These are phyloP conservation scores for mouse (Mus musculus) DNA, from an alignment of 2,113 vertebrate species.

Conservation along the genomic window DNA sequence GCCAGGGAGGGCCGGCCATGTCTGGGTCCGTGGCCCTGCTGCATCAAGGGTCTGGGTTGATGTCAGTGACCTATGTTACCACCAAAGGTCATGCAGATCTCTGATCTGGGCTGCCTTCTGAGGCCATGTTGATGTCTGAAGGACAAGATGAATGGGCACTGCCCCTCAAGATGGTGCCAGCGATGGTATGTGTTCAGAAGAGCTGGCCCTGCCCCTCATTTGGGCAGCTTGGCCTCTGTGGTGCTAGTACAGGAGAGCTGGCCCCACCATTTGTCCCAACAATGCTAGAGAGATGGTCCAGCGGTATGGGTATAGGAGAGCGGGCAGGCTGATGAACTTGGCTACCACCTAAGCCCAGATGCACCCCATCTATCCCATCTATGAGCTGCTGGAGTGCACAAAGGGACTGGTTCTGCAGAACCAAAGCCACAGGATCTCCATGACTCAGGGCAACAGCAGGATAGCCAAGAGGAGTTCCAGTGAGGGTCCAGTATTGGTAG, in stretches of 20 bases:
- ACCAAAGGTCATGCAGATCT: no score
- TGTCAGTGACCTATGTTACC: no score
- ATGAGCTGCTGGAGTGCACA: no score
- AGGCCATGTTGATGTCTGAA: not conserved
- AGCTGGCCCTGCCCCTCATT: not conserved
- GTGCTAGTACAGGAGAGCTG: not conserved
- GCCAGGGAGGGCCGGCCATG: not conserved
- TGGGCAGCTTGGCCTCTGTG: no score
- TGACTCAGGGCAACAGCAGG: not conserved
- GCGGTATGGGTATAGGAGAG: not conserved
- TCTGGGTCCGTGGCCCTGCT: no score
- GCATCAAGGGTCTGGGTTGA: no score
- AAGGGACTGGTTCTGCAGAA: not conserved
- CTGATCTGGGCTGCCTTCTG: no score
- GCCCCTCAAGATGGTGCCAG: no score
- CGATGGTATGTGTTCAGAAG: not conserved
- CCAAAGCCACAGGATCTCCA: not conserved
- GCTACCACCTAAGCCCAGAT: not conserved
- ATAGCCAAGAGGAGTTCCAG: not conserved
- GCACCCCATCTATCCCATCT: not conserved
- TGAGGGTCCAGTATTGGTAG: not conserved
- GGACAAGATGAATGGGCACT: no score
- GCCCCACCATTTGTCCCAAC: no score
- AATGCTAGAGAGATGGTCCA: no score
- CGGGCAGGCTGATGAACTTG: not conserved